Percentiles rank a stretch among this genome's conserved stretches.
These are phyloP conservation scores for Xiphorhynchus elegans DNA, from an alignment of 2,113 vertebrate species.

Conservation along the genomic window DNA sequence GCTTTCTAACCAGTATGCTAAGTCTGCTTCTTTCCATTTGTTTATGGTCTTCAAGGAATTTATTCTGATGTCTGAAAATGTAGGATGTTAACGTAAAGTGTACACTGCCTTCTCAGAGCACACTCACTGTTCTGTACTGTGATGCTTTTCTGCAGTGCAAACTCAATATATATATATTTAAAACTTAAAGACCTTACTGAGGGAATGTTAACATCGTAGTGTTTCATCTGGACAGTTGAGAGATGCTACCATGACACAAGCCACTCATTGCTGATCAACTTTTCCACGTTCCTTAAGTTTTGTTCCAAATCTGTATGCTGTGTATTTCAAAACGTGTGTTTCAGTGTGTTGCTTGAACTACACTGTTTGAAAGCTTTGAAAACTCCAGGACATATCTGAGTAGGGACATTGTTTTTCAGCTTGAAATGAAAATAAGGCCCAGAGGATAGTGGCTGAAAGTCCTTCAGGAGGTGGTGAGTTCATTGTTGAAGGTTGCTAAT, in stretches of 20 bases:
- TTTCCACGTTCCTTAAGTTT: neutral
- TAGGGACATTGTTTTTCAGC: neutral
- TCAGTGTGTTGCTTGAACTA: neutral
- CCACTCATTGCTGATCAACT: neutral
- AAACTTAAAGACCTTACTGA: neutral
- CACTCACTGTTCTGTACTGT: neutral
- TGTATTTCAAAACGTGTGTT: neutral
- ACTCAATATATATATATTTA: neutral
- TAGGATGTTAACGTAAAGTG: neutral
- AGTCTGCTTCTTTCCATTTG: neutral
- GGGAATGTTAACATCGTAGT: neutral
- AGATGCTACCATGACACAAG: neutral
- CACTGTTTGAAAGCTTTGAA: neutral
- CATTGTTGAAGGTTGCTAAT: neutral
- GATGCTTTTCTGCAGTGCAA: neutral
- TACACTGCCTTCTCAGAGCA: neutral
- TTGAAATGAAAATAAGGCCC: neutral
- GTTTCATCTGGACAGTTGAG: neutral
- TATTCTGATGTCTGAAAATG: neutral
- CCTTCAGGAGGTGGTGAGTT: neutral
- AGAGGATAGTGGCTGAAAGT: neutral
- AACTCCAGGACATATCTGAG: neutral
- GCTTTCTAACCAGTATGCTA: neutral
- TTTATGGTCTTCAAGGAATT: neutral
- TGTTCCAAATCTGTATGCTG: neutral